Conservation (phyloP, 2,888 invertebrate species). For the Sussaba pulchella region DNA sequence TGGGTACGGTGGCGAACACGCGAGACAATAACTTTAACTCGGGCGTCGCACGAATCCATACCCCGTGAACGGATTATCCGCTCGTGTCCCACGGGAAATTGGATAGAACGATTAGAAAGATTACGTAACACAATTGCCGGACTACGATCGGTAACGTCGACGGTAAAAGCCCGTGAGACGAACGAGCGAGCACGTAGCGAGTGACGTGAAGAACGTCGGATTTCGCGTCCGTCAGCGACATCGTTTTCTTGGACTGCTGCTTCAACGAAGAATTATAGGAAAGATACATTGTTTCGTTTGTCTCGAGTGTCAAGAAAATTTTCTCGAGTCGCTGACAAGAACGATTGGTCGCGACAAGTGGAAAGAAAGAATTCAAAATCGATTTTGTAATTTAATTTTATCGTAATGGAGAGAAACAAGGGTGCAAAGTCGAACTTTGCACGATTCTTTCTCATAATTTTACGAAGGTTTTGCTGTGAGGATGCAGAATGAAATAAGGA, state of each 20-base stretch:
- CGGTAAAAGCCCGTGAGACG: conserved; percentile 19
- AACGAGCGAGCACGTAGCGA: conserved; percentile 8
- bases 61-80: conserved; percentile 4
- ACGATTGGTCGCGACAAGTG: background rate
- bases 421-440: no score
- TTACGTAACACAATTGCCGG: conserved; percentile 53
- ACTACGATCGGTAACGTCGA: background rate
- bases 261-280: background rate
- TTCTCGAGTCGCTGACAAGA: background rate
- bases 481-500: conserved; percentile 1
- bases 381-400: background rate
- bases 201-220: conserved; percentile 33
- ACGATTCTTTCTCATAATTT: no score
- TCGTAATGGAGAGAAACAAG: background rate
- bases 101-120: conserved; percentile 50
- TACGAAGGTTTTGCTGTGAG: no score
- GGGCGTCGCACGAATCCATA: background rate
- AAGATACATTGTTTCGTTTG: conserved; percentile 7
- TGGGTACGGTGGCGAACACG: background rate
- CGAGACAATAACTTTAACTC: conserved; percentile 18
- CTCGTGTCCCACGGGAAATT: conserved; percentile 46
- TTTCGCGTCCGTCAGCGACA: background rate
- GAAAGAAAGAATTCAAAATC: background rate
- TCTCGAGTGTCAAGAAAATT: background rate
- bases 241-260: background rate